Percentiles rank a stretch among this genome's conserved stretches.
These are phyloP conservation scores for Cantharis rufa DNA, from an alignment of 2,888 invertebrate genomes.

Conservation along the genomic window DNA sequence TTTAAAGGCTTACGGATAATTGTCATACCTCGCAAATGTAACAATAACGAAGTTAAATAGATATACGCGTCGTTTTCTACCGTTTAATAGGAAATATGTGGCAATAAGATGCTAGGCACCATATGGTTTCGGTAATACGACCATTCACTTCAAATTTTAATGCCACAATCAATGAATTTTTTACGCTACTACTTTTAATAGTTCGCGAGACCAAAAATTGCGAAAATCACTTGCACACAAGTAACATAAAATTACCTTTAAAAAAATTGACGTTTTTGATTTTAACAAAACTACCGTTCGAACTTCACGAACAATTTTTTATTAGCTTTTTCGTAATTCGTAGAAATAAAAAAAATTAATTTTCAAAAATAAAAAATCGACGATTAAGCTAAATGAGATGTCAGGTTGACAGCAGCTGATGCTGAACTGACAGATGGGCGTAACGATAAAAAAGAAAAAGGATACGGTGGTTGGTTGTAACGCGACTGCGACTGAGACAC, in stretches of 20 bases:
- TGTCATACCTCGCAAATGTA: neutral
- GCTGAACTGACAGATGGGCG: conserved; percentile 51
- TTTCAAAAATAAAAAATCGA: neutral
- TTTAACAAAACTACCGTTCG: neutral
- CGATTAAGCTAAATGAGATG: conserved; percentile 24
- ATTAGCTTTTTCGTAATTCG: neutral
- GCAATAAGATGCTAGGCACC: conserved; percentile 35
- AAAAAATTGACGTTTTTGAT: neutral
- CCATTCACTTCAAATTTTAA: conserved; percentile 25
- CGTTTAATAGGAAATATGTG: conserved; percentile 9
- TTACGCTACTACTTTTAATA: neutral
- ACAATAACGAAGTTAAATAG: conserved; percentile 12
- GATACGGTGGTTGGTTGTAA: conserved; percentile 64
- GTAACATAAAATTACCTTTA: neutral
- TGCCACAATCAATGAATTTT: neutral
- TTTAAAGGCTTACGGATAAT: neutral
- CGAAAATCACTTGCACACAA: neutral
- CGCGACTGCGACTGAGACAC: conserved; percentile 62
- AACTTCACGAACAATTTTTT: neutral
- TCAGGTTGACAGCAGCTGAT: conserved; percentile 39
- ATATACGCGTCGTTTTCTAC: conserved; percentile 8
- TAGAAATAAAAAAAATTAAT: neutral
- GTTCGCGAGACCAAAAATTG: neutral
- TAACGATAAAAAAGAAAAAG: conserved; percentile 54
- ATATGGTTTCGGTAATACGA: conserved; percentile 41